These are phyloP conservation scores for Nothocercus nigrocapillus DNA, from an alignment of 2,113 vertebrate species.

Conservation along the genomic window DNA sequence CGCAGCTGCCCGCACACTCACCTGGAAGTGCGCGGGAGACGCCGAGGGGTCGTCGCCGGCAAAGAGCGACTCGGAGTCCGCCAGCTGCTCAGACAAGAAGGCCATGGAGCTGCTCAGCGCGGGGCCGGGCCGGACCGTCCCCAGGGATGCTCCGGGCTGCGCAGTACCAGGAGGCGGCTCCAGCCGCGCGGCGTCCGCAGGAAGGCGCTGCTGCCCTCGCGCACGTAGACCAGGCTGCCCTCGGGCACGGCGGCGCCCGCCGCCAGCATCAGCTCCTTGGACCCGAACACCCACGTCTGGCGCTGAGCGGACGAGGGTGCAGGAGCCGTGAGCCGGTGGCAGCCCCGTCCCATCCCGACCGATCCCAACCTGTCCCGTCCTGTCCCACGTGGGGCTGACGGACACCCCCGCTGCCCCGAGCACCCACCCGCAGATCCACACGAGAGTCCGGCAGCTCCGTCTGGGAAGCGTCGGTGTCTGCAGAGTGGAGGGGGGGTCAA, in stretches of 20 bases:
- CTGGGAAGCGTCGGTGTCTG: not conserved
- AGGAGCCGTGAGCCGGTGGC: not conserved
- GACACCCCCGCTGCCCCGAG: no score
- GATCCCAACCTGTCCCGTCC: no score
- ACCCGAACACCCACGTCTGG: conserved; percentile 64
- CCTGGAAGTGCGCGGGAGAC: conserved; percentile 47
- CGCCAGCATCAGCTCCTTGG: conserved; percentile 66
- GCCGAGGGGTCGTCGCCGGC: conserved; percentile 50
- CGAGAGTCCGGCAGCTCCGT: not conserved
- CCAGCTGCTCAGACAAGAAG: not conserved
- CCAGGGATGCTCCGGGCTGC: not conserved
- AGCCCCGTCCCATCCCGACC: no score
- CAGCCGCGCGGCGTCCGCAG: conserved; percentile 54
- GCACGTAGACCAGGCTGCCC: not conserved
- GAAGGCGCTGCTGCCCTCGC: conserved; percentile 47
- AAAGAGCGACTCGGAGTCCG: not conserved
- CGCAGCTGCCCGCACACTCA: not conserved
- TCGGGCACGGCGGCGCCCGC: not conserved
- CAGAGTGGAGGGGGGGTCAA: not conserved
- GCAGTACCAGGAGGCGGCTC: conserved; percentile 63
- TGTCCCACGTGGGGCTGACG: no score
- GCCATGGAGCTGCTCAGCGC: not conserved
- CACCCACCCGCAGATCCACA: not conserved
- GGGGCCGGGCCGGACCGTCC: not conserved
- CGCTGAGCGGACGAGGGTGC: not conserved